Percentiles rank a stretch among this genome's conserved stretches.
Evolutionary conservation across 2,797 vertebrate species (phyloP).

Genomic region (Chanos chanos): DNA sequence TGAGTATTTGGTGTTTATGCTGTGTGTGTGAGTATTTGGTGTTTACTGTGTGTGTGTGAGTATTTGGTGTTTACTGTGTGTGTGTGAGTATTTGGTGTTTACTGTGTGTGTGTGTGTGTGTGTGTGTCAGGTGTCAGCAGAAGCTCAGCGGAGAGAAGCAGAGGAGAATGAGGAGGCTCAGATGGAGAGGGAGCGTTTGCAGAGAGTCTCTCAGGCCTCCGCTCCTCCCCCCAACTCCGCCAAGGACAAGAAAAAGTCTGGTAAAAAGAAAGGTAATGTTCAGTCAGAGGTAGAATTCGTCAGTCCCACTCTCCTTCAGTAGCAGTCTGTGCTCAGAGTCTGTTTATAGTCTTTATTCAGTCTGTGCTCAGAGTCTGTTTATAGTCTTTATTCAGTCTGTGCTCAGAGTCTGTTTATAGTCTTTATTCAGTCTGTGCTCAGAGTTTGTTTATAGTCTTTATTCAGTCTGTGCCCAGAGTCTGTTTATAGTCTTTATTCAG

Average conservation of each 20-base stretch:
- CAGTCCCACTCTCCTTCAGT: too few relatives aligned
- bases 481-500: too few relatives aligned
- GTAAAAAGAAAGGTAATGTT: slow-evolving; percentile 72
- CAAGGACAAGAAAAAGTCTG: slow-evolving; percentile 57
- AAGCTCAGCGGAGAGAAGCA: slow-evolving; percentile 60
- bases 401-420: too few relatives aligned
- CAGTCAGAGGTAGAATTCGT: too few relatives aligned
- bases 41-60: slow-evolving; percentile 22
- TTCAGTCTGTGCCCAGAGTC: too few relatives aligned
- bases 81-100: slow-evolving; percentile 13
- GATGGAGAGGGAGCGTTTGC: slow-evolving; percentile 51
- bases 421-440: too few relatives aligned
- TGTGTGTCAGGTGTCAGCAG: slow-evolving; percentile 48
- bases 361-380: too few relatives aligned
- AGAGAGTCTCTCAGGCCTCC: slow-evolving; percentile 46
- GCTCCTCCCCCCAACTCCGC: slow-evolving; percentile 32
- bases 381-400: too few relatives aligned
- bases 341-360: too few relatives aligned
- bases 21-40: neutral
- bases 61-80: slow-evolving; percentile 26
- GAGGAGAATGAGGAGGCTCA: slow-evolving; percentile 65
- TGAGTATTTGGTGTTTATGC: too few relatives aligned
- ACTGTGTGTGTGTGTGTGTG: slow-evolving; percentile 13
- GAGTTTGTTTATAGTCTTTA: too few relatives aligned
- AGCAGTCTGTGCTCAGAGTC: too few relatives aligned